Conservation (phyloP, 2,113 vertebrate genomes). For the Climacteris rufus region DNA sequence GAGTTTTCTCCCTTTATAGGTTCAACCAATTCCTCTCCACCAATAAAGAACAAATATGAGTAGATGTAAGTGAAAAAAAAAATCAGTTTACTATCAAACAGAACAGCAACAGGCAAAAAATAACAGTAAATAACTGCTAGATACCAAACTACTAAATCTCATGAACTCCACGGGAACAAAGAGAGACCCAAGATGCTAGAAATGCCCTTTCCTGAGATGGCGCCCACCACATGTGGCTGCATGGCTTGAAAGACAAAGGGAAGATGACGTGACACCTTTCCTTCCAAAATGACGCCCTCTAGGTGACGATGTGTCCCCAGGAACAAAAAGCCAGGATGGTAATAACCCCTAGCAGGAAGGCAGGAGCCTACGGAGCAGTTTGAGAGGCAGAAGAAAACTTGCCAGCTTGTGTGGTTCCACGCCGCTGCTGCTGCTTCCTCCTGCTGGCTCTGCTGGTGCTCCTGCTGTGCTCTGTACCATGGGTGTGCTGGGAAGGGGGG, state of each 20-base stretch:
- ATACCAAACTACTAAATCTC: background rate
- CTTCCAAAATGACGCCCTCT: background rate
- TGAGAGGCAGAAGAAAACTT: background rate
- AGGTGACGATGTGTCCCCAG: background rate
- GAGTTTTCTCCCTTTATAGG: background rate
- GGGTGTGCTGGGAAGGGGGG: background rate
- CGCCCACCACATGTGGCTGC: background rate
- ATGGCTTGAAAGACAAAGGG: background rate
- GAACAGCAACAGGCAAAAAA: background rate
- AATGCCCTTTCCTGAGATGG: background rate
- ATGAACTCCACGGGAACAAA: background rate
- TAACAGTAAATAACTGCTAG: background rate
- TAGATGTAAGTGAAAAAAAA: background rate
- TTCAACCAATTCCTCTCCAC: background rate
- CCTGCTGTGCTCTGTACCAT: background rate
- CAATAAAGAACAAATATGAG: background rate
- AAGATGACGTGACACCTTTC: background rate
- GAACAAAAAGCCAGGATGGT: background rate
- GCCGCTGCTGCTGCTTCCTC: background rate
- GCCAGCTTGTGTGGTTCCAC: rapidly evolving
- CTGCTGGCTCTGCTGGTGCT: background rate
- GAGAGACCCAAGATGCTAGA: background rate
- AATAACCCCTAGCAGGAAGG: background rate
- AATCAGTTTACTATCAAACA: background rate
- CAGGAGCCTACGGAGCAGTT: background rate